Percentiles rank a stretch among this genome's conserved stretches.
Evolutionary conservation across 2,113 vertebrate genomes (phyloP).

Genomic region (Scatophagus argus): DNA sequence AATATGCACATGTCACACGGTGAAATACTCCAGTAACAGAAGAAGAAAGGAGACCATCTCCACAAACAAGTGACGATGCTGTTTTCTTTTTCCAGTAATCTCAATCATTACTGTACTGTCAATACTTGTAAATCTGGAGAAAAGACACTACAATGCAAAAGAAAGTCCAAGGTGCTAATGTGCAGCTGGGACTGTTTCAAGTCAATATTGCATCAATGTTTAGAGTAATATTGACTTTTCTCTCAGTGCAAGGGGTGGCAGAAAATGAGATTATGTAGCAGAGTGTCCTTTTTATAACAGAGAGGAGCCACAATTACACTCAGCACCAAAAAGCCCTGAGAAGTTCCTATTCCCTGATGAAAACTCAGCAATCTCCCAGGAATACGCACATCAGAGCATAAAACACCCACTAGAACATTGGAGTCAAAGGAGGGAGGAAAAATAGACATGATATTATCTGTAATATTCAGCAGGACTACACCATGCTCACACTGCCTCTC

Average conservation of each 20-base stretch:
- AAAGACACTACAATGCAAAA: conserved; percentile 16
- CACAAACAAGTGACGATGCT: background rate
- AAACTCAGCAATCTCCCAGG: conserved; percentile 51
- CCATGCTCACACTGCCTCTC: conserved; percentile 1
- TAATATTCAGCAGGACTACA: conserved; percentile 17
- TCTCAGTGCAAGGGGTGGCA: conserved; percentile 41
- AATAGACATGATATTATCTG: conserved; percentile 17
- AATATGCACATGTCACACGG: background rate
- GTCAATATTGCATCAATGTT: conserved; percentile 71
- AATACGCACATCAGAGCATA: conserved; percentile 45
- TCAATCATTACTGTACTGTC: background rate
- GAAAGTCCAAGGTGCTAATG: conserved; percentile 55
- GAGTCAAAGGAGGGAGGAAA: conserved; percentile 13
- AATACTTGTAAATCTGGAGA: conserved; percentile 14
- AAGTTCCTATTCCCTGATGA: conserved; percentile 46
- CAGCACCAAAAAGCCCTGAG: conserved; percentile 34
- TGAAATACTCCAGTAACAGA: background rate
- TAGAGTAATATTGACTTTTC: conserved; percentile 72
- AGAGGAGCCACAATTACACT: conserved; percentile 52
- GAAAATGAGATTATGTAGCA: conserved; percentile 60
- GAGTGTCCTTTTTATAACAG: conserved; percentile 54
- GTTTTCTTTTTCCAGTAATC: conserved; percentile 1
- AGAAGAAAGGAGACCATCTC: background rate
- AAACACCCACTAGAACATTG: conserved; percentile 51
- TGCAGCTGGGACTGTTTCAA: conserved; percentile 40